Conservation (phyloP, 2,113 vertebrate genomes). For the Columba janthina region DNA sequence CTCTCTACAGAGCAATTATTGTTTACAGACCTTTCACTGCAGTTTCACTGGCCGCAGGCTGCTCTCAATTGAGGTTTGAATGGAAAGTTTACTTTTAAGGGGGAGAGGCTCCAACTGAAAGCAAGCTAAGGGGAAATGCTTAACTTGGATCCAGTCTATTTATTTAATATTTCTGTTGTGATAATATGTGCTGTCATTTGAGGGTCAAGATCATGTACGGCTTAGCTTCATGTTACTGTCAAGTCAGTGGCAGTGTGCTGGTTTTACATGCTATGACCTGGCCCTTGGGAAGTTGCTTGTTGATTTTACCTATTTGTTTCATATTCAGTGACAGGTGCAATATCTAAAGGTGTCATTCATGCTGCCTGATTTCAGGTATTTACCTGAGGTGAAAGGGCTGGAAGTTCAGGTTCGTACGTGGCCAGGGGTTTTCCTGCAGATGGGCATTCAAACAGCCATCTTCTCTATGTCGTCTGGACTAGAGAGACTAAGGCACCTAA, state of each 20-base stretch:
- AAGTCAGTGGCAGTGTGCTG: not conserved
- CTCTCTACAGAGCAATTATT: slow-evolving; percentile 51
- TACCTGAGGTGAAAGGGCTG: not conserved
- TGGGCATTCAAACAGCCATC: not conserved
- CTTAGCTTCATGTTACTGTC: not conserved
- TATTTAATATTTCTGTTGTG: not conserved
- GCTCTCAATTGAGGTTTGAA: not conserved
- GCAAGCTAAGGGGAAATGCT: not conserved
- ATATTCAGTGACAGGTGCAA: not conserved
- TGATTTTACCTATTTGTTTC: not conserved
- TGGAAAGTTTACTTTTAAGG: slow-evolving; percentile 37
- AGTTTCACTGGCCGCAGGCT: slow-evolving; percentile 16
- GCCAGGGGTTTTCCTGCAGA: not conserved
- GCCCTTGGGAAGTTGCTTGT: not conserved
- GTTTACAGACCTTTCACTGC: slow-evolving; percentile 59
- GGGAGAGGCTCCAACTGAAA: slow-evolving; percentile 10
- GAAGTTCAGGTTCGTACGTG: not conserved
- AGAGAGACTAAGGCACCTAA: not conserved
- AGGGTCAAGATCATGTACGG: not conserved
- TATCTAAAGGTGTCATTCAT: not conserved
- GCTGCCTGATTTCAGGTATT: not conserved
- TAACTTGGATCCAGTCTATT: not conserved
- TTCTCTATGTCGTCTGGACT: not conserved
- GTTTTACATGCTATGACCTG: not conserved
- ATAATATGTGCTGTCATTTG: not conserved